Conservation (phyloP, 1,140 invertebrate genomes). For the Penaeus vannamei region DNA sequence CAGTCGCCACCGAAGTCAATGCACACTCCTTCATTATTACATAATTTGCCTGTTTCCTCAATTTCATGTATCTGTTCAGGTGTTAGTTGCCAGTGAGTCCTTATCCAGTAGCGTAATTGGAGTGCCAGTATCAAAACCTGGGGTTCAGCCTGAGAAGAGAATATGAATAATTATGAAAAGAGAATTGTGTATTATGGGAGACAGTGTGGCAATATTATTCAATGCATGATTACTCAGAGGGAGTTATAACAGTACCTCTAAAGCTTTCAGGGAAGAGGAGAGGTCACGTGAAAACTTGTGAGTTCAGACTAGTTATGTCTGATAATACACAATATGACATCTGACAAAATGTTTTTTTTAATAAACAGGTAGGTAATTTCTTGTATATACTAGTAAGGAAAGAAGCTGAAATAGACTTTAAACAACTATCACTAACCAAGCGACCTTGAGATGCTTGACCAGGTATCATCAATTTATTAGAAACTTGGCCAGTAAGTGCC, state of each 20-base stretch:
- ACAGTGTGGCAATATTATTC: no score
- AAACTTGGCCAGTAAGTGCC: no score
- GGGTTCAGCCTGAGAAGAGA: not conserved
- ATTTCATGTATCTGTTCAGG: slow-evolving; percentile 39
- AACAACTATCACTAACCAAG: no score
- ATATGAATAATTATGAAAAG: no score
- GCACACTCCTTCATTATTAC: not conserved
- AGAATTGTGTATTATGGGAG: not conserved
- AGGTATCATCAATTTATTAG: no score
- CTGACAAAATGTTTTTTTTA: not conserved
- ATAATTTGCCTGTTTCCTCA: slow-evolving; percentile 11
- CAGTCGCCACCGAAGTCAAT: slow-evolving; percentile 15
- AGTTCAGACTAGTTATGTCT: no score
- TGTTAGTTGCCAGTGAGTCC: not conserved
- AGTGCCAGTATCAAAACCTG: slow-evolving; percentile 1
- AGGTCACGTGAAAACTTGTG: no score
- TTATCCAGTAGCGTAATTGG: not conserved
- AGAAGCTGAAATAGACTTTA: no score
- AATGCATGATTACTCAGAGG: slow-evolving; percentile 30
- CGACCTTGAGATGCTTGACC: no score
- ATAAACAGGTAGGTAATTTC: no score
- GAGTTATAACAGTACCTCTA: slow-evolving; percentile 12
- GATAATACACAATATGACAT: no score
- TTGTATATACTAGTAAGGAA: no score
- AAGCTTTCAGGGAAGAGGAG: not conserved